These are phyloP conservation scores for Drosophila serrata DNA, from an alignment of 1,140 invertebrate genomes.

Conservation along the genomic window DNA sequence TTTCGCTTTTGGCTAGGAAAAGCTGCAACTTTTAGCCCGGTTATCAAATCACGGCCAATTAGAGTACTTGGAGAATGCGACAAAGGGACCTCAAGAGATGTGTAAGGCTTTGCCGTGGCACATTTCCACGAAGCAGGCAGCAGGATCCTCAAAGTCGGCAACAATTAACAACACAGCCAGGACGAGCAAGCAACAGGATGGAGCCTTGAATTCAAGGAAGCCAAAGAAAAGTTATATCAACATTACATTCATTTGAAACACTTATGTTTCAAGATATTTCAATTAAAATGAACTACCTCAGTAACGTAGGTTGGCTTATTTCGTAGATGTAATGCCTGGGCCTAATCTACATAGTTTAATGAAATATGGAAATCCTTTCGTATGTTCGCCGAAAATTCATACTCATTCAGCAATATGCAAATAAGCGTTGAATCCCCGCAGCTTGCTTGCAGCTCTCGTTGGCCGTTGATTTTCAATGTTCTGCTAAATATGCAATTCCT, in stretches of 20 bases:
- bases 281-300: background rate
- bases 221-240: background rate
- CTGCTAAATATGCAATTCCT: conserved; percentile 51
- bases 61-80: conserved; percentile 12
- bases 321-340: background rate
- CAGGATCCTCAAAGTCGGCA: background rate
- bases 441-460: conserved; percentile 6
- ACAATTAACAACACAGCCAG: background rate
- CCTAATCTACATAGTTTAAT: conserved; percentile 16
- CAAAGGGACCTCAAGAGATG: conserved; percentile 15
- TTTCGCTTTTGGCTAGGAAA: background rate
- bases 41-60: conserved; percentile 49
- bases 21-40: background rate
- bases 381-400: conserved; percentile 29
- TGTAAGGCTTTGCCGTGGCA: background rate
- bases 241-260: no score
- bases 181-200: background rate
- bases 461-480: conserved; percentile 25
- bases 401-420: conserved; percentile 54
- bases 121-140: background rate
- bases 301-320: background rate
- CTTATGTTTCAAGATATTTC: no score
- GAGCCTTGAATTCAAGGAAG: background rate
- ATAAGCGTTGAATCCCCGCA: conserved; percentile 16
- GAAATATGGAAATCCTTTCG: conserved; percentile 33